phyloP scores from a whole-genome alignment of 2,113 vertebrate species.

The Notarius quadriscutis region DNA sequence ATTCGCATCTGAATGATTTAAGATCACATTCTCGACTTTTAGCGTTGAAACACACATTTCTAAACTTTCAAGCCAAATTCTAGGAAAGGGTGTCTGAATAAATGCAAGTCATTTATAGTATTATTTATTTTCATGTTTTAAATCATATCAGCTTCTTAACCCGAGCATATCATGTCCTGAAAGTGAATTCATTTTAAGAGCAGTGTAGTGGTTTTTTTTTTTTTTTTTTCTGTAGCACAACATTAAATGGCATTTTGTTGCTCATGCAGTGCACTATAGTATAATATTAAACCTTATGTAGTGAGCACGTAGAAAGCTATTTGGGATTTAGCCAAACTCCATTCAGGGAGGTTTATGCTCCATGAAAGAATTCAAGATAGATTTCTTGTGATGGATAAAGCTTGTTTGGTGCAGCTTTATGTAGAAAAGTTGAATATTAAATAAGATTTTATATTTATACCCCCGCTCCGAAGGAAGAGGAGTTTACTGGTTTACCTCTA shows the following conservation, averaged over 20 bases:
- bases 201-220: background rate
- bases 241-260: background rate
- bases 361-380: background rate
- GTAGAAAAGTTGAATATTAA: background rate
- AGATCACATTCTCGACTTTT: background rate
- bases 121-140: background rate
- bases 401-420: background rate
- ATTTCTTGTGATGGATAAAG: background rate
- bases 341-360: background rate
- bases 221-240: background rate
- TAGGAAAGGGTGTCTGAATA: background rate
- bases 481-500: no score
- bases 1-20: background rate
- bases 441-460: no score
- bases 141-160: background rate
- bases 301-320: background rate
- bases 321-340: background rate
- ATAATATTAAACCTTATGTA: background rate
- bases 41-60: background rate
- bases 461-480: no score
- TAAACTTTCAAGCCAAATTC: background rate
- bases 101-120: background rate
- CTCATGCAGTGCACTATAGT: background rate
- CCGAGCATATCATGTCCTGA: background rate
- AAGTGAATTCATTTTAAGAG: background rate